Conservation (phyloP, 2,888 invertebrate species). For the Gari tellinella region DNA sequence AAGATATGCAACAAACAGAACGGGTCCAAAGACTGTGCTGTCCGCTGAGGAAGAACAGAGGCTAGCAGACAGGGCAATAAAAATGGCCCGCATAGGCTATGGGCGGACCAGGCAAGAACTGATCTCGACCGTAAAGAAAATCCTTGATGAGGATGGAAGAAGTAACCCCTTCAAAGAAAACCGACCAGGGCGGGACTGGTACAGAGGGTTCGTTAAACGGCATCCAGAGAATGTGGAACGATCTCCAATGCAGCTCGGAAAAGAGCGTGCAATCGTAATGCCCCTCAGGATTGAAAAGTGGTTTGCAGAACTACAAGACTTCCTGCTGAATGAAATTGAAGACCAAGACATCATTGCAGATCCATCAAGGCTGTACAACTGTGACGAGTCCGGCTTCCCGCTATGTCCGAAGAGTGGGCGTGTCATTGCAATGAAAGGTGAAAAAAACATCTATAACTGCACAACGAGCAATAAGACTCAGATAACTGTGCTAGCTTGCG, state of each 20-base stretch:
- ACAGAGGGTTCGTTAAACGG: slow-evolving; percentile 12
- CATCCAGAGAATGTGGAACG: slow-evolving; percentile 12
- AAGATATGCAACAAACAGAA: neutral
- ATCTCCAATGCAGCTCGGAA: slow-evolving; percentile 24
- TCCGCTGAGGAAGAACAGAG: slow-evolving; percentile 10
- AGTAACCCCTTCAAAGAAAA: slow-evolving; percentile 30
- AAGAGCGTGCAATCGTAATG: slow-evolving; percentile 29
- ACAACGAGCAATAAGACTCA: slow-evolving; percentile 37
- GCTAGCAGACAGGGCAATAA: slow-evolving; percentile 15
- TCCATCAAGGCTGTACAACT: slow-evolving; percentile 34
- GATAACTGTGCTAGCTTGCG: slow-evolving; percentile 43
- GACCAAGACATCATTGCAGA: slow-evolving; percentile 21
- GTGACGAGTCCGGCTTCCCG: slow-evolving; percentile 44
- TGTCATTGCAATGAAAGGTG: slow-evolving; percentile 23
- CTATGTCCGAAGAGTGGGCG: slow-evolving; percentile 37
- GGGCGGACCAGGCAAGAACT: slow-evolving; percentile 31
- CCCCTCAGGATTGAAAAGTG: slow-evolving; percentile 18
- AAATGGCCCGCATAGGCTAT: slow-evolving; percentile 35
- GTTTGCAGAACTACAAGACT: slow-evolving; percentile 22
- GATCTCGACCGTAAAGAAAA: slow-evolving; percentile 6
- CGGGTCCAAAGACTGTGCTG: slow-evolving; percentile 13
- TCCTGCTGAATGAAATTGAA: slow-evolving; percentile 9
- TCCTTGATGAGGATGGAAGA: slow-evolving; percentile 30
- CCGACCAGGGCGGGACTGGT: slow-evolving; percentile 34
- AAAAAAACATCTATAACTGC: slow-evolving; percentile 23